Percentiles rank a stretch among this genome's conserved stretches.
phyloP scores from a whole-genome alignment of 2,888 invertebrate species.

The Aspidapion aeneum region DNA sequence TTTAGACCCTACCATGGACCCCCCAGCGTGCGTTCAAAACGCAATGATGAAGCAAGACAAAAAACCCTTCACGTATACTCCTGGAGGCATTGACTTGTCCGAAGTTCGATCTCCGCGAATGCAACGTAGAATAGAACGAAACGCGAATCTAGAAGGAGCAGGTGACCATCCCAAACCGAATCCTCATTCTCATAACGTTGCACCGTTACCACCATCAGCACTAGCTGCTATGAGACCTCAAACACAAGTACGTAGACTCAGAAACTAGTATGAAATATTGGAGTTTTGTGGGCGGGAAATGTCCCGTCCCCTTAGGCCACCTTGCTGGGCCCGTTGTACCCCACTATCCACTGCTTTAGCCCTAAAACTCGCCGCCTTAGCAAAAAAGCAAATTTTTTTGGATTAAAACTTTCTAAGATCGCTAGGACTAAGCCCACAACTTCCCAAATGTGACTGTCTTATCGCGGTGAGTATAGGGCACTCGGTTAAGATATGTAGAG shows the following conservation, averaged over 20 bases:
- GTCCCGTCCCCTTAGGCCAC: no score
- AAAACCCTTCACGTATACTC: slow-evolving; percentile 95
- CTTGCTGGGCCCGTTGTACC: no score
- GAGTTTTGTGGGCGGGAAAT: no score
- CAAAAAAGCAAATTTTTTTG: no score
- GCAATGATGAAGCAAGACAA: slow-evolving; percentile 96
- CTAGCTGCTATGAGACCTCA: slow-evolving; percentile 61
- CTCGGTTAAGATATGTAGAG: no score
- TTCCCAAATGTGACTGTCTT: no score
- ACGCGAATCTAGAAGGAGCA: slow-evolving; percentile 68
- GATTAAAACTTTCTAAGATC: no score
- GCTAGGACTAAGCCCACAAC: no score
- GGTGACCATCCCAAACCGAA: slow-evolving; percentile 48
- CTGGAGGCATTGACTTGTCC: slow-evolving; percentile 86
- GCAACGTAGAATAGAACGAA: slow-evolving; percentile 73
- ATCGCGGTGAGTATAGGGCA: no score
- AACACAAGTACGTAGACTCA: slow-evolving; percentile 50
- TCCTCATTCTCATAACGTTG: slow-evolving; percentile 37
- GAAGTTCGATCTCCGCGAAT: slow-evolving; percentile 88
- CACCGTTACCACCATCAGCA: slow-evolving; percentile 59
- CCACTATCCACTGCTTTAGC: no score
- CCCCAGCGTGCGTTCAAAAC: slow-evolving; percentile 87
- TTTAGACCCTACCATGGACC: slow-evolving; percentile 53
- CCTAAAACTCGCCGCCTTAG: no score
- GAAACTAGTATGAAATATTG: no score